phyloP scores from a whole-genome alignment of 1,140 invertebrate genomes.

The Monomorium pharaonis region DNA sequence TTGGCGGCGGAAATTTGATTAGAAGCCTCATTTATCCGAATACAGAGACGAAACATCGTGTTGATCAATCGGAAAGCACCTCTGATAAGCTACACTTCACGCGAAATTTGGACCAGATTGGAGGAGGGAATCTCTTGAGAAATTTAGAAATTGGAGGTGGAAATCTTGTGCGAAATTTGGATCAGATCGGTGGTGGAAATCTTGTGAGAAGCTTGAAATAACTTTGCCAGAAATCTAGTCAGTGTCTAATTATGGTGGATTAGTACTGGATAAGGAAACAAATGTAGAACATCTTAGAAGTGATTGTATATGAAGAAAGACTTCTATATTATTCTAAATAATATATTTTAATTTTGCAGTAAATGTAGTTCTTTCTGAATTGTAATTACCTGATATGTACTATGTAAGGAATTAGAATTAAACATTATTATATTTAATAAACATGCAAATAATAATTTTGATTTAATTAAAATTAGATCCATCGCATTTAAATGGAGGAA shows the following conservation, averaged over 20 bases:
- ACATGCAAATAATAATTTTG: neutral
- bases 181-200: slow-evolving; percentile 83
- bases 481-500: neutral
- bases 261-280: neutral
- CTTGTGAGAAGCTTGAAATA: slow-evolving; percentile 75
- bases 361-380: neutral
- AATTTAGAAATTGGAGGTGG: slow-evolving; percentile 80
- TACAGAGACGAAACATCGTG: slow-evolving; percentile 68
- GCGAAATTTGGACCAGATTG: slow-evolving; percentile 75
- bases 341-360: slow-evolving; percentile 13
- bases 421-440: slow-evolving; percentile 12
- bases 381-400: neutral
- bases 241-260: neutral
- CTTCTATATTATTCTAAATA: neutral
- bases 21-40: slow-evolving; percentile 68
- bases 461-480: slow-evolving; percentile 10
- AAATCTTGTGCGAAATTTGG: slow-evolving; percentile 80
- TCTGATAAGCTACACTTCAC: slow-evolving; percentile 83
- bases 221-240: neutral
- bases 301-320: neutral
- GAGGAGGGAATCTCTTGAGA: slow-evolving; percentile 82
- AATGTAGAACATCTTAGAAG: neutral
- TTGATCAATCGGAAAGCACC: slow-evolving; percentile 70
- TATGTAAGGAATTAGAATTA: slow-evolving; percentile 2
- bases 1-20: slow-evolving; percentile 84